Evolutionary conservation across 2,888 invertebrate species (phyloP).

Genomic region (Chironomus riparius): DNA sequence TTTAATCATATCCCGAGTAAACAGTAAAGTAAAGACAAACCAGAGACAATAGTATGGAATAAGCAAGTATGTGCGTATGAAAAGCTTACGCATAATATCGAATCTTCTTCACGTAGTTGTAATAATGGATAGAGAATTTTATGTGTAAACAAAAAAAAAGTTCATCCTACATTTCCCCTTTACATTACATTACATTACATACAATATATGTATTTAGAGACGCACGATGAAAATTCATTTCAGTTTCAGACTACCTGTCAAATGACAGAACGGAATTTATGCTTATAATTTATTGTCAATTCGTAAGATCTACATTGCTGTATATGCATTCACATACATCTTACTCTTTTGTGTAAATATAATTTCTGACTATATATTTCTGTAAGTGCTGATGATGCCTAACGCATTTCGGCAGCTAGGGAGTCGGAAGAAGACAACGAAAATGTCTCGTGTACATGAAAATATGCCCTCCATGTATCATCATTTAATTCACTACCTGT

Average conservation of each 20-base stretch:
- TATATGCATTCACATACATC: too few relatives aligned
- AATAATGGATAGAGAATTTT: not conserved
- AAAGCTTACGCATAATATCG: not conserved
- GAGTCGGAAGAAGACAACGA: not conserved
- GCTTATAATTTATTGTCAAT: constrained; percentile 20
- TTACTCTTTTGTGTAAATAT: too few relatives aligned
- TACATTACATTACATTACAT: too few relatives aligned
- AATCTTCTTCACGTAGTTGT: not conserved
- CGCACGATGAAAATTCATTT: constrained; percentile 12
- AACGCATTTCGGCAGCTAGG: not conserved
- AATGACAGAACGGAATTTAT: constrained; percentile 21
- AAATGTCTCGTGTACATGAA: not conserved
- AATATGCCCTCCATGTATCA: not conserved
- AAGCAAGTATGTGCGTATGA: too few relatives aligned
- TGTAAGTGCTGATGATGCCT: not conserved
- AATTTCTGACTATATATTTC: not conserved
- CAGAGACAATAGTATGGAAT: too few relatives aligned
- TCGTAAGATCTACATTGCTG: not conserved
- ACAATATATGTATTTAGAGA: not conserved
- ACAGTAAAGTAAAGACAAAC: too few relatives aligned
- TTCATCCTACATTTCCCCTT: not conserved
- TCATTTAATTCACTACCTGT: not conserved
- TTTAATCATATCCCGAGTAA: too few relatives aligned
- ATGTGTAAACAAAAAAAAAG: constrained; percentile 3
- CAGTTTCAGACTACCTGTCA: not conserved